Evolutionary conservation across 2,888 invertebrate genomes (phyloP).

Genomic region (Microctonus brassicae): DNA sequence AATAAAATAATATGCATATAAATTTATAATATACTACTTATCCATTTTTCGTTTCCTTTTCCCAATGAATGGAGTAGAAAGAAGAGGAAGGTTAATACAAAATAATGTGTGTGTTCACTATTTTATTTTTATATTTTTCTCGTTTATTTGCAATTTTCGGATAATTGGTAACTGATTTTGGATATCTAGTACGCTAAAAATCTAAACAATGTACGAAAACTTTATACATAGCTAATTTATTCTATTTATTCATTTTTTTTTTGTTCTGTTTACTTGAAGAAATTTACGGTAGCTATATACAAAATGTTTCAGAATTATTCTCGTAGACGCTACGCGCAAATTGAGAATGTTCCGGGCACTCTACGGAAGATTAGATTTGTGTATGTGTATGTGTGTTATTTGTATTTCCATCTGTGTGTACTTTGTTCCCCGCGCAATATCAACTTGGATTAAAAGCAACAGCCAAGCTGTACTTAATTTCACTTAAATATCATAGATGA

Average conservation of each 20-base stretch:
- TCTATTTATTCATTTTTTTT: constrained; percentile 34
- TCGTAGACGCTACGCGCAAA: constrained; percentile 19
- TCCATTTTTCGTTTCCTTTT: neutral
- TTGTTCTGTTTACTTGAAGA: constrained; percentile 25
- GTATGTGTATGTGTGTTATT: constrained; percentile 29
- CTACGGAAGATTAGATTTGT: constrained; percentile 60
- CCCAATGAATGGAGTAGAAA: neutral
- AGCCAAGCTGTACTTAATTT: constrained; percentile 1
- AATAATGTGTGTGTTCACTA: neutral
- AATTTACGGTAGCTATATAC: constrained; percentile 57
- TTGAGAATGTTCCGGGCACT: constrained; percentile 48
- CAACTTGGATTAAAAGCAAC: constrained; percentile 28
- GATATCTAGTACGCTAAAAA: constrained; percentile 63
- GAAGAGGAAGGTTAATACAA: neutral
- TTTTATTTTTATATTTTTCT: constrained; percentile 49
- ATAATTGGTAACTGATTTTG: constrained; percentile 66
- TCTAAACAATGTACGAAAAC: constrained; percentile 65
- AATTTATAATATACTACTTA: constrained; percentile 8
- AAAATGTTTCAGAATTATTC: constrained; percentile 53
- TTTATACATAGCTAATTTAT: constrained; percentile 62
- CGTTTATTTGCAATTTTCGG: constrained; percentile 63
- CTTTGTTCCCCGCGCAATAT: constrained; percentile 48
- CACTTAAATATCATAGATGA: neutral
- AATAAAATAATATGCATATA: constrained; percentile 43
- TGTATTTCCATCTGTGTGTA: constrained; percentile 41